These are phyloP conservation scores for Chiridota heheva DNA, from an alignment of 35 echinoderm and acorn worm species.

Conservation along the genomic window DNA sequence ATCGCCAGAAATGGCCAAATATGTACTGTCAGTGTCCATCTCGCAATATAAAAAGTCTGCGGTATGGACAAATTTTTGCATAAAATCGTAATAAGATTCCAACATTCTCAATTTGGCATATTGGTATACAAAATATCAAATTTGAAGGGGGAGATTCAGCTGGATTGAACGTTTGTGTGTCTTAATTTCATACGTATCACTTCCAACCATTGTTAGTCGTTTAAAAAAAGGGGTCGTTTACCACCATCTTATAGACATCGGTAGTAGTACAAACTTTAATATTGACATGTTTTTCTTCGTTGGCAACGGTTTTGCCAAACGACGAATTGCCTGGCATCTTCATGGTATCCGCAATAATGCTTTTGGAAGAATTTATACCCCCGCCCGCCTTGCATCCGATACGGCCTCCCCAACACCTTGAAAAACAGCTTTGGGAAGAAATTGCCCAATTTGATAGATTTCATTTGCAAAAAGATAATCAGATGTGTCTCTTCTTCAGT, in stretches of 20 bases:
- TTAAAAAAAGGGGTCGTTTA: conserved; percentile 44
- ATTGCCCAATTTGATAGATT: too few relatives aligned
- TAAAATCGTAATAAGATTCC: conserved; percentile 59
- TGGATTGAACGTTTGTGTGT: conserved; percentile 15
- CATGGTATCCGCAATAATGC: conserved; percentile 61
- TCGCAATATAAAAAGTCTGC: conserved; percentile 39
- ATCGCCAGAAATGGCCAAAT: conserved; percentile 33
- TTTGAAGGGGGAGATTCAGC: conserved; percentile 52
- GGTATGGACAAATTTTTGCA: conserved; percentile 17
- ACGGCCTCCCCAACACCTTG: conserved; percentile 19
- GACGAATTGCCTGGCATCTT: conserved; percentile 50
- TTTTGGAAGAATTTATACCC: conserved; percentile 40
- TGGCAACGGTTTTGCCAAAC: conserved; percentile 53
- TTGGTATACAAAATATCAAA: conserved; percentile 54
- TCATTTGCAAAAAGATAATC: too few relatives aligned
- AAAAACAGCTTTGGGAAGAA: too few relatives aligned
- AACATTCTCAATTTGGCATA: conserved; percentile 56
- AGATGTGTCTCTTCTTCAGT: too few relatives aligned
- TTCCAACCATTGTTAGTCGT: background rate
- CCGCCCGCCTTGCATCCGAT: conserved; percentile 29
- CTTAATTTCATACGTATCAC: conserved; percentile 21
- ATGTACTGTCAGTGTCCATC: conserved; percentile 29
- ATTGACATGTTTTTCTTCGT: conserved; percentile 46
- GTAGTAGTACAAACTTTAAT: conserved; percentile 8
- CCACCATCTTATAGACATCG: conserved; percentile 1